Evolutionary conservation across 2,113 vertebrate genomes (phyloP), one percentile per base, ranked within the genome.

Genomic region (Haemorhous mexicanus): DNA sequence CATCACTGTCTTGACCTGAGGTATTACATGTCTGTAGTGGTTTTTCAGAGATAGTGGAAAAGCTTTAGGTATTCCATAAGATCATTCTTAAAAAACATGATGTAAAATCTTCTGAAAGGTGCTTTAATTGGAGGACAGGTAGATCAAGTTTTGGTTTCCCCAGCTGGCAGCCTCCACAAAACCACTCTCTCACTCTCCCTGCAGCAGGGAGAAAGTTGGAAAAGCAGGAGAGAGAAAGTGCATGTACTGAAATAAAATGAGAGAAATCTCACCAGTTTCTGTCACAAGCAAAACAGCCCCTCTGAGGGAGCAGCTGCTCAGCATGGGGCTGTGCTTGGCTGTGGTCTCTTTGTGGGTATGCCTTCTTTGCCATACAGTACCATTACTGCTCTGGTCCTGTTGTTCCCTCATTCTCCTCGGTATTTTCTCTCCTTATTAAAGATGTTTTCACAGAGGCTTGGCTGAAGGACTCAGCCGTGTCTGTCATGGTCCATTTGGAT

Each of bases 181-280:
- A 24, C 12, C 0, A 0, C 8, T 66, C 4, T 0, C 37, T 69
- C 24, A 14, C 17, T 69, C 35, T 35, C 35, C 15, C 33, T 53
- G 52, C 16, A 43, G 6, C 52, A 56, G 35, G 24, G 14, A 55
- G 18, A 62, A 68, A 33, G 35, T 5, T 6, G 2, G 35, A 79
- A 46, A 27, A 77, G 44, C 1, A 4, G n/a, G 23, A 84, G 26
- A 1, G 3, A 70, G 47, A 55, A 75, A 59, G 33, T 6, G 15
- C 10, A 5, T 13, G 39, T 52, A 18, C 12, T 27, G 15, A 82
- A 82, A 67, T 30, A 53, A 67, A 77, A 67, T 55, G 7, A 55
- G 44, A 24, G 9, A 85, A 79, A 10, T 26, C 59, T 86, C 16
- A n/a, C 20, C 28, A 44, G 9, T 58, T 74, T 13, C 22, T 59